Percentiles rank a stretch among this genome's conserved stretches.
Evolutionary conservation across 2,113 vertebrate genomes (phyloP).

Genomic region (Saccopteryx leptura): DNA sequence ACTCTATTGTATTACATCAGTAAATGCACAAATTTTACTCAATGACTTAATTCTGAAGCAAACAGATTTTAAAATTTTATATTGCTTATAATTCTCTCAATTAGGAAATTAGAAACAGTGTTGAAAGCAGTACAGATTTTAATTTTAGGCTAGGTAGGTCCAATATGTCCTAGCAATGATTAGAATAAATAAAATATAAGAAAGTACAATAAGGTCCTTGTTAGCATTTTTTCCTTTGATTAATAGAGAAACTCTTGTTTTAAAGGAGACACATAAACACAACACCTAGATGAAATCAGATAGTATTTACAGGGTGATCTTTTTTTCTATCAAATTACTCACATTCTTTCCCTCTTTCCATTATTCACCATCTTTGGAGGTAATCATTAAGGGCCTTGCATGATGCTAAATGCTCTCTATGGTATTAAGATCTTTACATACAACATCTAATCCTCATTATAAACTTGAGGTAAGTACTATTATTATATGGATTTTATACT

Average conservation of each 20-base stretch:
- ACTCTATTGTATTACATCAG: neutral
- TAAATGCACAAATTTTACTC: neutral
- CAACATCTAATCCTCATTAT: neutral
- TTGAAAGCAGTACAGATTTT: neutral
- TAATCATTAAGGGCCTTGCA: neutral
- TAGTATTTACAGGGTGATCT: neutral
- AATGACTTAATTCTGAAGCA: conserved; percentile 23
- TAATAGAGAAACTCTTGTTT: neutral
- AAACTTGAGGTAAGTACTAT: neutral
- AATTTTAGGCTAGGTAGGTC: neutral
- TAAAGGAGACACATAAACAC: neutral
- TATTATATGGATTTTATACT: neutral
- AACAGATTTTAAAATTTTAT: neutral
- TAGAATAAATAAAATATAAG: neutral
- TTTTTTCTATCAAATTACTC: neutral
- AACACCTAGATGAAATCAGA: neutral
- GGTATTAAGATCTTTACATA: neutral
- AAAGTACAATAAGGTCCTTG: neutral
- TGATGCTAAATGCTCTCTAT: neutral
- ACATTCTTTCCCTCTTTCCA: neutral
- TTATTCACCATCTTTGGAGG: neutral
- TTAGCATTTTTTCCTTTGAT: neutral
- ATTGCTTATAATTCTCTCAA: neutral
- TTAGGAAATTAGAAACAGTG: neutral
- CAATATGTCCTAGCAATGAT: neutral